A percentile compares a stretch with the other conserved stretches of the same genome.
Evolutionary conservation across 2,888 invertebrate species (phyloP).

Genomic region (Drosophila anceps): DNA sequence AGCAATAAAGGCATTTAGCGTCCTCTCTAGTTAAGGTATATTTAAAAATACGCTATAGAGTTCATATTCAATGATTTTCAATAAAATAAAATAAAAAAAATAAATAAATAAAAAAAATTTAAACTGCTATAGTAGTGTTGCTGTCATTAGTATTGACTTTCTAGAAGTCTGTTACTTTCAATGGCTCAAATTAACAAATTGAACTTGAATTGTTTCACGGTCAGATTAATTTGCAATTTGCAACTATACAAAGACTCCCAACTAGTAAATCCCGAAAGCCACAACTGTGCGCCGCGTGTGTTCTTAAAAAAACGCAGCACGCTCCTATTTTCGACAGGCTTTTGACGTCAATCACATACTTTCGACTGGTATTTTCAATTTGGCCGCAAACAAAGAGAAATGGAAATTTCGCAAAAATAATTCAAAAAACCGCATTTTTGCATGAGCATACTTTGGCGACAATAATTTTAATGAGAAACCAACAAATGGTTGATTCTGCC

Average conservation of each 20-base stretch:
- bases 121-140: too few species aligned
- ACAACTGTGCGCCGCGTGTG: neutral
- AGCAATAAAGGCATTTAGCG: too few species aligned
- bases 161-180: neutral
- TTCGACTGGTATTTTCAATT: slow-evolving; percentile 52
- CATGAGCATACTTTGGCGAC: slow-evolving; percentile 16
- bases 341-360: slow-evolving; percentile 60
- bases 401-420: slow-evolving; percentile 35
- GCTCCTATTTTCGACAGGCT: slow-evolving; percentile 7
- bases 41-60: too few species aligned
- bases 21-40: too few species aligned
- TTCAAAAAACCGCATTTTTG: slow-evolving; percentile 56
- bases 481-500: slow-evolving; percentile 35
- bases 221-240: neutral
- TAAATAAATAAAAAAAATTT: too few species aligned
- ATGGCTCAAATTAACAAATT: neutral
- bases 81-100: too few species aligned
- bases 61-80: too few species aligned
- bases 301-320: neutral
- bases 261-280: slow-evolving; percentile 11
- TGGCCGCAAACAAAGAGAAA: slow-evolving; percentile 6
- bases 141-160: neutral
- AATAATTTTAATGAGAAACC: slow-evolving; percentile 59
- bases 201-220: slow-evolving; percentile 9
- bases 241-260: slow-evolving; percentile 11